These are phyloP conservation scores for Myotis davidii DNA, from an alignment of 2,113 vertebrate genomes.

Conservation along the genomic window DNA sequence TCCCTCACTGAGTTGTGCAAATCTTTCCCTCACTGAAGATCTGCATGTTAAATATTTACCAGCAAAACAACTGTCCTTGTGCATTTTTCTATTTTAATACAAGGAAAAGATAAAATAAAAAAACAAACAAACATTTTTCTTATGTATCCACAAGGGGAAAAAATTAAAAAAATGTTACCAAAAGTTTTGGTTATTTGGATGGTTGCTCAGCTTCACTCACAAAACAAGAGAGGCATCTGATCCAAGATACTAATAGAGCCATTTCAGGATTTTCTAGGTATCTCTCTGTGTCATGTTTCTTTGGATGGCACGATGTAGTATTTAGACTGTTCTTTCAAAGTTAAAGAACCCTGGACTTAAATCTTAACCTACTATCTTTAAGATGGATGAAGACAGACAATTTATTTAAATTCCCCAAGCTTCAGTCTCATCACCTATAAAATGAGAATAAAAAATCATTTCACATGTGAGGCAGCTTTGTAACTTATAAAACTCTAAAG, in stretches of 20 bases:
- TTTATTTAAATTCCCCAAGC: background rate
- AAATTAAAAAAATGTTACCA: background rate
- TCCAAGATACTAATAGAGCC: background rate
- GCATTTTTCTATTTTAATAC: background rate
- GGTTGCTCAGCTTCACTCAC: background rate
- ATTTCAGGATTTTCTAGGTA: slow-evolving; percentile 8
- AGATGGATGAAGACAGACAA: background rate
- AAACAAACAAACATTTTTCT: background rate
- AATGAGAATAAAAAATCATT: slow-evolving; percentile 14
- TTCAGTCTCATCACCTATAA: background rate
- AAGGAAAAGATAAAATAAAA: slow-evolving; percentile 4
- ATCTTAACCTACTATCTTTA: background rate
- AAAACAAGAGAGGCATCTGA: background rate
- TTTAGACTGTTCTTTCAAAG: background rate
- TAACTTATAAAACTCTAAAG: background rate
- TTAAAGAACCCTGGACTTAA: background rate
- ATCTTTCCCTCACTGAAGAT: background rate
- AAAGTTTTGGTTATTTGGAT: background rate
- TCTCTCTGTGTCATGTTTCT: background rate
- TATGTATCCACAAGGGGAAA: background rate
- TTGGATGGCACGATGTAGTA: background rate
- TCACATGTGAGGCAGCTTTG: background rate
- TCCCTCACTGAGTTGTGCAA: background rate
- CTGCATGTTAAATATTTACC: background rate
- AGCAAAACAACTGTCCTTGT: background rate